These are phyloP conservation scores for Caenorhabditis briggsae DNA, from an alignment of 1,140 invertebrate genomes.

Conservation along the genomic window DNA sequence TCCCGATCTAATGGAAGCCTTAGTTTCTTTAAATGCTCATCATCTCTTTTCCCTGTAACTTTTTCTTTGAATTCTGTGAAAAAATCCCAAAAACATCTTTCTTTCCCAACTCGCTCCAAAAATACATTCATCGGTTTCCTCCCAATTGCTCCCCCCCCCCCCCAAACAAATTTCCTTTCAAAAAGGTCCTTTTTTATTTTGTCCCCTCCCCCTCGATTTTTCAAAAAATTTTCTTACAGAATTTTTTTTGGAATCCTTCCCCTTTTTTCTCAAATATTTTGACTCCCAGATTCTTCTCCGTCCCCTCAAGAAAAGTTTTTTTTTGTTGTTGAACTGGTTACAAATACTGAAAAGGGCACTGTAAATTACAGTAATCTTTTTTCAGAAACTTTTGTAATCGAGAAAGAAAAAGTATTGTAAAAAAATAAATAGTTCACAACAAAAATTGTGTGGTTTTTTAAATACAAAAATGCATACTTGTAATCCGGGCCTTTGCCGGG, in stretches of 20 bases:
- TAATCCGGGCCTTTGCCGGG: too few relatives aligned
- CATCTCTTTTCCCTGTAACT: background rate
- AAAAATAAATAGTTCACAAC: constrained; percentile 51
- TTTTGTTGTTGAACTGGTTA: background rate
- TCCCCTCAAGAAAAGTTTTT: background rate
- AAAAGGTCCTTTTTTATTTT: constrained; percentile 6
- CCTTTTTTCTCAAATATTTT: background rate
- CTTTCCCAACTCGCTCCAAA: background rate
- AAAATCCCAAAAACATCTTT: constrained; percentile 26
- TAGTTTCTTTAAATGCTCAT: background rate
- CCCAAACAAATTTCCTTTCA: constrained; percentile 6
- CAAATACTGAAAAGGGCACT: background rate
- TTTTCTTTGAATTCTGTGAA: constrained; percentile 7
- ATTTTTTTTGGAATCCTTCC: background rate
- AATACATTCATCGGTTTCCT: constrained; percentile 20
- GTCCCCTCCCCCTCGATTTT: background rate
- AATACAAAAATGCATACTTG: too few relatives aligned
- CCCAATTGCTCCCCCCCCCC: too few relatives aligned
- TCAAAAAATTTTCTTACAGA: background rate
- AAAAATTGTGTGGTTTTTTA: background rate
- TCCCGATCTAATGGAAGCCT: too few relatives aligned
- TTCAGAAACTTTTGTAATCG: background rate
- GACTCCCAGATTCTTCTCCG: background rate
- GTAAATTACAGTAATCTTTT: background rate
- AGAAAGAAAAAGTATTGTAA: background rate